phyloP scores from a whole-genome alignment of 2,113 vertebrate species.

The Alectura lathami region DNA sequence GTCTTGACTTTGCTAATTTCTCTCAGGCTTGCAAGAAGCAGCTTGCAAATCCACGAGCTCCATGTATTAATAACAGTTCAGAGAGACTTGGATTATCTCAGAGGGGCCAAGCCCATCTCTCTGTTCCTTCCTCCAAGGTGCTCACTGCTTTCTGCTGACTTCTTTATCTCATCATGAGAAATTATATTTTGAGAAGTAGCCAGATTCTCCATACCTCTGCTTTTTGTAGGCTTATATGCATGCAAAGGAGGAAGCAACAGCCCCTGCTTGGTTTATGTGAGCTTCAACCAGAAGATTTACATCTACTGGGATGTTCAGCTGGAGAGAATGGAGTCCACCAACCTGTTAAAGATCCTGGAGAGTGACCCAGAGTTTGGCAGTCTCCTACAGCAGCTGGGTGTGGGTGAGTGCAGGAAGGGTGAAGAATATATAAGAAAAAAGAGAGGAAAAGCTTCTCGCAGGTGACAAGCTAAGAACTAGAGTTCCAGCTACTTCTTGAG shows the following conservation, averaged over 20 bases:
- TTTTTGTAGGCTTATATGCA: constrained; percentile 87
- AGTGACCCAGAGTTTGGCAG: constrained; percentile 78
- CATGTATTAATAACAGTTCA: neutral
- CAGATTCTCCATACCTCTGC: neutral
- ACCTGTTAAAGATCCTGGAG: constrained; percentile 87
- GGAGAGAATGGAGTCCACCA: constrained; percentile 96
- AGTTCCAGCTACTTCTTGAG: neutral
- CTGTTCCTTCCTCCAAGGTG: neutral
- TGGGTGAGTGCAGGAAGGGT: constrained; percentile 79
- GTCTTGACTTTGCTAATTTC: neutral
- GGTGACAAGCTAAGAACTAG: neutral
- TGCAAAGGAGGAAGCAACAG: constrained; percentile 92
- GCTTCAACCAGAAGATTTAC: constrained; percentile 96
- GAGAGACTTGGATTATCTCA: neutral
- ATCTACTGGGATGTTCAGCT: constrained; percentile 96
- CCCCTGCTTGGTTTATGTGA: constrained; percentile 95
- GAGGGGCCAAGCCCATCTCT: neutral
- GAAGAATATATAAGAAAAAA: neutral
- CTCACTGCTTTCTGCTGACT: neutral
- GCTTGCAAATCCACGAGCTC: neutral
- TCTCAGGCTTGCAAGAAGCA: neutral
- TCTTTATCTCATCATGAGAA: neutral
- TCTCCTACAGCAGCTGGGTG: constrained; percentile 79
- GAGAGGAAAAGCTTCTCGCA: neutral
- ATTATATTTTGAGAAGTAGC: neutral